Conservation (phyloP, 2,113 vertebrate species). For the Phrynocephalus versicolor region DNA sequence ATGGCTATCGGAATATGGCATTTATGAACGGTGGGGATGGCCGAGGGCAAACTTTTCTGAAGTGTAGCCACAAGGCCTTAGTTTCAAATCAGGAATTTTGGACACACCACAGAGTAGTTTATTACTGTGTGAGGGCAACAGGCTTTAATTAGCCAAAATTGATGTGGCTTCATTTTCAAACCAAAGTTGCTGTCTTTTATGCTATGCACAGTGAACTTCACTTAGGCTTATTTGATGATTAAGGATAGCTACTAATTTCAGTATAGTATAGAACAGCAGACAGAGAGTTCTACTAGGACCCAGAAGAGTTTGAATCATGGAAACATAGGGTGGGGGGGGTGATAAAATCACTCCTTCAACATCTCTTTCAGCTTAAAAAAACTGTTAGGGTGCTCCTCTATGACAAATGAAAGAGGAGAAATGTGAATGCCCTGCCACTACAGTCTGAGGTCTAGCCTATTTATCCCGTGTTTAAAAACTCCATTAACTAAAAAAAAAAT, state of each 20-base stretch:
- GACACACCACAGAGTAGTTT: background rate
- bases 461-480: too few species aligned
- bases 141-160: background rate
- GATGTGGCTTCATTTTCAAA: constrained; percentile 18
- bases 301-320: too few species aligned
- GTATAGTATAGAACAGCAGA: too few species aligned
- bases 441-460: background rate
- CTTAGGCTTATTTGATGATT: constrained; percentile 42
- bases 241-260: constrained; percentile 37
- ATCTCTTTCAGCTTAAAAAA: too few species aligned
- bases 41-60: constrained; percentile 19
- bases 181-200: constrained; percentile 5
- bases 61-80: constrained; percentile 30
- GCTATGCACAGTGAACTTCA: constrained; percentile 24
- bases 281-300: too few species aligned
- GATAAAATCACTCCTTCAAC: too few species aligned
- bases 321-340: too few species aligned
- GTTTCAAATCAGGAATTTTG: constrained; percentile 30
- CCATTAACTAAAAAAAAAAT: too few species aligned
- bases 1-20: constrained; percentile 30
- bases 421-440: background rate
- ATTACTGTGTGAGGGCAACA: background rate
- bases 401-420: background rate
- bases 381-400: background rate
- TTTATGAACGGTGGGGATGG: constrained; percentile 15